Conservation (phyloP, 2,797 vertebrate genomes). For the Darevskia mixta region DNA sequence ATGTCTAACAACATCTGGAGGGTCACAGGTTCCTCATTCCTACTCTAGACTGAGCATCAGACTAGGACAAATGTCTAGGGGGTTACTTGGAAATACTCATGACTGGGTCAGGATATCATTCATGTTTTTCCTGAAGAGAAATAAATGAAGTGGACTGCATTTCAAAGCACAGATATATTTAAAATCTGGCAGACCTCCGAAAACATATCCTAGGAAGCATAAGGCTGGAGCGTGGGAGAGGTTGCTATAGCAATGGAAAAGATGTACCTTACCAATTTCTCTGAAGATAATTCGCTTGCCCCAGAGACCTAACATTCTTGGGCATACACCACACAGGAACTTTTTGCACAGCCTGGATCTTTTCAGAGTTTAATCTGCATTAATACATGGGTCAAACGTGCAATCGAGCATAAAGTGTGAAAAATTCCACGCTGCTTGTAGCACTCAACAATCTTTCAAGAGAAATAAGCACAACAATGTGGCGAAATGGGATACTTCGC, state of each 20-base stretch:
- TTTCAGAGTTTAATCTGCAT: slow-evolving; percentile 51
- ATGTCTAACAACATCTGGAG: not conserved
- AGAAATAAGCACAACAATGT: slow-evolving; percentile 72
- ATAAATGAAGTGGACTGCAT: not conserved
- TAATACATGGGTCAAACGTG: slow-evolving; percentile 54
- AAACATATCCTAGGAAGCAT: not conserved
- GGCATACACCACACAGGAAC: not conserved
- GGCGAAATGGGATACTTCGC: slow-evolving; percentile 73
- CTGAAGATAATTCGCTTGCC: slow-evolving; percentile 22
- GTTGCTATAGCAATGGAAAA: slow-evolving; percentile 30
- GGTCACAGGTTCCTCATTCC: not conserved
- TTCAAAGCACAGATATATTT: not conserved
- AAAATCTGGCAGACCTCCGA: not conserved
- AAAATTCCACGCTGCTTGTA: slow-evolving; percentile 65
- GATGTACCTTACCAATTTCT: not conserved
- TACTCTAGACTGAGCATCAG: too few species aligned
- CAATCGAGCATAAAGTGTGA: slow-evolving; percentile 56
- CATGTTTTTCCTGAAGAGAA: slow-evolving; percentile 1
- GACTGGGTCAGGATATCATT: not conserved
- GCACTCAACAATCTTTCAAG: slow-evolving; percentile 69
- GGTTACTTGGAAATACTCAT: not conserved
- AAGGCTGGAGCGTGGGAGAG: not conserved
- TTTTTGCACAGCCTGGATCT: slow-evolving; percentile 32
- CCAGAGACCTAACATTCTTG: slow-evolving; percentile 40
- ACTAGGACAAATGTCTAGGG: too few species aligned